These are phyloP conservation scores for Girardinus metallicus DNA, from an alignment of 2,797 vertebrate genomes.

Conservation along the genomic window DNA sequence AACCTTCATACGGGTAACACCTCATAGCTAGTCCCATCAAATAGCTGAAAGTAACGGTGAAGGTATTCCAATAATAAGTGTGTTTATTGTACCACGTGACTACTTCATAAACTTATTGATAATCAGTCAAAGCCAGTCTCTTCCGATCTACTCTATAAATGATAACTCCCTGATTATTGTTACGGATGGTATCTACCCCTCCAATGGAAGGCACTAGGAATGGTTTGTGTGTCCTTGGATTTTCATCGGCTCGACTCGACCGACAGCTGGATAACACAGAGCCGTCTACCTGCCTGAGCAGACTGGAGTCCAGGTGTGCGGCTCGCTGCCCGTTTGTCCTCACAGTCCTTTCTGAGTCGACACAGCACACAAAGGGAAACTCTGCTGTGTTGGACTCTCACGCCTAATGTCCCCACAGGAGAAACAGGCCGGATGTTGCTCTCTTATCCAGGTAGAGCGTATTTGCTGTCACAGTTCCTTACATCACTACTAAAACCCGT, in stretches of 20 bases:
- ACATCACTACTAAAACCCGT: constrained; percentile 25
- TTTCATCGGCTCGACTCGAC: constrained; percentile 74
- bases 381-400: constrained; percentile 51
- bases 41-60: not conserved
- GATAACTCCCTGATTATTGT: constrained; percentile 73
- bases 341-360: constrained; percentile 27
- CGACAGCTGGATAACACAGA: constrained; percentile 65
- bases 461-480: constrained; percentile 43
- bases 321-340: constrained; percentile 44
- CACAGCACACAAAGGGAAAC: constrained; percentile 35
- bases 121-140: constrained; percentile 73
- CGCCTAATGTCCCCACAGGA: constrained; percentile 69
- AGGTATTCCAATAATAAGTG: not conserved
- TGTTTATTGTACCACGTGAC: constrained; percentile 29
- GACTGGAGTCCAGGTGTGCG: constrained; percentile 46
- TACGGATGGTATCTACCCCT: constrained; percentile 74
- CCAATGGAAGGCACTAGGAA: constrained; percentile 84
- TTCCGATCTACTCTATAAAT: constrained; percentile 40
- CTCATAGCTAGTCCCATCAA: not conserved
- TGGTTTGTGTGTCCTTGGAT: constrained; percentile 73
- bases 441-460: constrained; percentile 41
- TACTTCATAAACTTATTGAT: constrained; percentile 44
- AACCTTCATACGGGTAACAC: not conserved
- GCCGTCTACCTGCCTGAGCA: constrained; percentile 50
- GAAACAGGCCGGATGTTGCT: not conserved